phyloP scores from a whole-genome alignment of 2,888 invertebrate species.

The Dicyrtoma fusca region DNA sequence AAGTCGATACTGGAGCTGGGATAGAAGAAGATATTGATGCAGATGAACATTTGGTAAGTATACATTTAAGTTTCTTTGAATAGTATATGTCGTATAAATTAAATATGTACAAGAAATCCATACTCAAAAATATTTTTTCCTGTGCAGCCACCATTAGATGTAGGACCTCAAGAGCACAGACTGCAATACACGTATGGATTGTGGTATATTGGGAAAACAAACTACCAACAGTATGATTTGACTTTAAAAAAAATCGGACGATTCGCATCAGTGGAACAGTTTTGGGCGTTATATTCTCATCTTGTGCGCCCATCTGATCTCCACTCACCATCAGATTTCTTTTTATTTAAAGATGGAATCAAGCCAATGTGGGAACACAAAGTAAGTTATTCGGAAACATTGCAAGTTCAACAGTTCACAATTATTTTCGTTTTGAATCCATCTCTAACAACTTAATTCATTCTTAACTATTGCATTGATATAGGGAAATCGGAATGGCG shows the following conservation, averaged over 20 bases:
- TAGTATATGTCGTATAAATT: background rate
- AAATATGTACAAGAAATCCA: too few relatives aligned
- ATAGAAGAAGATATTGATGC: conserved; percentile 54
- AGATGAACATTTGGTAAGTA: conserved; percentile 55
- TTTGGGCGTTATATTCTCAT: conserved; percentile 95
- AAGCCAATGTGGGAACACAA: conserved; percentile 96
- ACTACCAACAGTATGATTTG: conserved; percentile 69
- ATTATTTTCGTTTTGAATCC: too few relatives aligned
- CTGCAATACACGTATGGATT: conserved; percentile 91
- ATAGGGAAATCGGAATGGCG: conserved; percentile 81
- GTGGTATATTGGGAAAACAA: conserved; percentile 78
- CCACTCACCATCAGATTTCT: conserved; percentile 87
- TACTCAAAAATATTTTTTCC: conserved; percentile 8
- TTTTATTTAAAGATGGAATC: conserved; percentile 96
- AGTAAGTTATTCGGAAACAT: conserved; percentile 46
- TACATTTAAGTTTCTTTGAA: background rate
- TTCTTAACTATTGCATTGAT: background rate
- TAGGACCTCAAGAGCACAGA: conserved; percentile 84
- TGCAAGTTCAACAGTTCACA: too few relatives aligned
- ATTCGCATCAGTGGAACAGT: conserved; percentile 93
- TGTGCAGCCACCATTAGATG: conserved; percentile 68
- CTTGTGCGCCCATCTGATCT: conserved; percentile 86
- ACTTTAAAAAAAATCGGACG: conserved; percentile 86
- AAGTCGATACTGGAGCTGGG: conserved; percentile 34
- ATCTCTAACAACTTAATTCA: too few relatives aligned